Evolutionary conservation across 1,140 invertebrate species (phyloP).

Genomic region (Campoletis sonorensis): DNA sequence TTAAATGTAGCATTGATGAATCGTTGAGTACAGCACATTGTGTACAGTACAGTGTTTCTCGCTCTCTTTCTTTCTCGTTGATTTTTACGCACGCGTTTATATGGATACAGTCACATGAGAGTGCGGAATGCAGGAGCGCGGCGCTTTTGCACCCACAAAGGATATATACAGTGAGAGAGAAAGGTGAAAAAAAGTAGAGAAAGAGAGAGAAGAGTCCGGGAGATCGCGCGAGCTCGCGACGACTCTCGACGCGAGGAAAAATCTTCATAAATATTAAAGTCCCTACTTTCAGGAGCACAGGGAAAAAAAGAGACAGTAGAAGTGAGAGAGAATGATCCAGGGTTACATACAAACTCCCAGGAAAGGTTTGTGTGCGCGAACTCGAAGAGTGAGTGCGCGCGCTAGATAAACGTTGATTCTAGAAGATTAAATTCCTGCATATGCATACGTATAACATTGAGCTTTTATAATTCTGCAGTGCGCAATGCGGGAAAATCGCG

Average conservation of each 20-base stretch:
- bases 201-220: slow-evolving; percentile 7
- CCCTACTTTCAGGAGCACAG: slow-evolving; percentile 3
- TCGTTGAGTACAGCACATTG: slow-evolving; percentile 17
- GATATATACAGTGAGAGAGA: slow-evolving; percentile 43
- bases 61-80: slow-evolving; percentile 11
- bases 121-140: slow-evolving; percentile 50
- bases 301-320: not conserved
- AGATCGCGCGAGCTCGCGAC: slow-evolving; percentile 47
- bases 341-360: not conserved
- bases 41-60: not conserved
- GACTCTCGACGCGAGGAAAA: slow-evolving; percentile 58
- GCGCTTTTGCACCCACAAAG: slow-evolving; percentile 60
- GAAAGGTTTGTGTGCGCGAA: not conserved
- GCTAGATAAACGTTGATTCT: slow-evolving; percentile 43
- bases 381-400: slow-evolving; percentile 28
- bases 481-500: slow-evolving; percentile 17
- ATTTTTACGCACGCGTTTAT: slow-evolving; percentile 34
- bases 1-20: slow-evolving; percentile 56
- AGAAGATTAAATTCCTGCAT: slow-evolving; percentile 42
- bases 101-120: slow-evolving; percentile 9
- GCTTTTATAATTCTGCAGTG: slow-evolving; percentile 13
- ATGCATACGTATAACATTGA: not conserved
- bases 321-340: not conserved
- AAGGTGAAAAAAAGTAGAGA: not conserved
- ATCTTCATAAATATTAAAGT: slow-evolving; percentile 63